These are phyloP conservation scores for Eulemur mongoz DNA, from an alignment of 2,797 vertebrate species.

Conservation along the genomic window DNA sequence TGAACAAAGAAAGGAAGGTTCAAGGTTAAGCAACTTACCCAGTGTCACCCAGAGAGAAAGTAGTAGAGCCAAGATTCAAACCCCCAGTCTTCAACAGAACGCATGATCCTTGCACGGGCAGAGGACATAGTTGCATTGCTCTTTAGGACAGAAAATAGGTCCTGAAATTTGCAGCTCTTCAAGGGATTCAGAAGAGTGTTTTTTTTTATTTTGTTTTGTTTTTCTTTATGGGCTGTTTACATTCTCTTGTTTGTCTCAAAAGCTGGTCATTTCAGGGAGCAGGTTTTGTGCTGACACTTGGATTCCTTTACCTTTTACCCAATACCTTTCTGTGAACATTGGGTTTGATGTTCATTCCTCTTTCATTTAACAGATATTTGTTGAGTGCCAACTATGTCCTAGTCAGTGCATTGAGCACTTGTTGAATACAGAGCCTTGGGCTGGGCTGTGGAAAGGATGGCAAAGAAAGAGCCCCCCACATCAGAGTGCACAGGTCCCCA, in stretches of 20 bases:
- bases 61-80: background rate
- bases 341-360: background rate
- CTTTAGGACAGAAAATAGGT: background rate
- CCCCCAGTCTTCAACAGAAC: background rate
- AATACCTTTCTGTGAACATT: background rate
- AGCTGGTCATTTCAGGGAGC: background rate
- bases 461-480: background rate
- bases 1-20: background rate
- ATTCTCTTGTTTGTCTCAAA: background rate
- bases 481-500: background rate
- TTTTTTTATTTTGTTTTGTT: background rate
- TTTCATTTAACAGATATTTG: background rate
- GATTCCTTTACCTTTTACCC: background rate
- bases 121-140: background rate
- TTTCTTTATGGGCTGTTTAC: background rate
- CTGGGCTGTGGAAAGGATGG: background rate
- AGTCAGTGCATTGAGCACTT: background rate
- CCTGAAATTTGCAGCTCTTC: background rate
- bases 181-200: background rate
- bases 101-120: fast-evolving
- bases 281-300: background rate
- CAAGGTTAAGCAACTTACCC: background rate
- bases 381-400: background rate
- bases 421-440: background rate
- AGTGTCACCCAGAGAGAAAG: background rate